Conservation (phyloP, 2,888 invertebrate genomes). For the Coecobrya sp. region DNA sequence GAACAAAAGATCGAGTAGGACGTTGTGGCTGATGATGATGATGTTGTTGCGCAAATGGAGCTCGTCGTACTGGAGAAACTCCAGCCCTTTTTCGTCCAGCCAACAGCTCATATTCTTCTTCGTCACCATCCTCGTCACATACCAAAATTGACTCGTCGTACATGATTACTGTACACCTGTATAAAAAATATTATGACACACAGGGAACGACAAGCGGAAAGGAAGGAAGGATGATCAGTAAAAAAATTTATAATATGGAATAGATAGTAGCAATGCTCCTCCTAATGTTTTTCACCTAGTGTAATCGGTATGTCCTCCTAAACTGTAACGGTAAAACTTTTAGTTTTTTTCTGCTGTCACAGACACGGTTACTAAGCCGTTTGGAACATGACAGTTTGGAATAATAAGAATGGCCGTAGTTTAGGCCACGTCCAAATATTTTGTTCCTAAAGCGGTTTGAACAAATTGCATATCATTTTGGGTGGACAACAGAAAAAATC, state of each 20-base stretch:
- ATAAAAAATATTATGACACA: background rate
- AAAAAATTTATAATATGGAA: conserved; percentile 39
- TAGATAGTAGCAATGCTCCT: background rate
- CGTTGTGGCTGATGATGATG: conserved; percentile 47
- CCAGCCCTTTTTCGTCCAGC: conserved; percentile 56
- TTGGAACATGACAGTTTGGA: background rate
- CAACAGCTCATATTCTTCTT: conserved; percentile 68
- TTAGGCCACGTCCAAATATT: background rate
- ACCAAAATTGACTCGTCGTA: conserved; percentile 84
- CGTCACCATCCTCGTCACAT: conserved; percentile 78
- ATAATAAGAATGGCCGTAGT: background rate
- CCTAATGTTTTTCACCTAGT: background rate
- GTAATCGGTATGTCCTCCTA: background rate
- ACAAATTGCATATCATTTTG: background rate
- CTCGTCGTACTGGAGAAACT: conserved; percentile 61
- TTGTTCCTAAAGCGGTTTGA: background rate
- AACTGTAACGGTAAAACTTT: background rate
- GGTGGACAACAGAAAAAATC: background rate
- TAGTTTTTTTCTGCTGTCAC: background rate
- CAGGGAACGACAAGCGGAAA: conserved; percentile 1
- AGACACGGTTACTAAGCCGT: background rate
- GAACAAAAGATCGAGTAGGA: conserved; percentile 59
- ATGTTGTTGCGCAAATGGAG: conserved; percentile 52
- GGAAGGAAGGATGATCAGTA: conserved; percentile 51
- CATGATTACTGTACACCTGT: conserved; percentile 54